These are phyloP conservation scores for Melierax canorus DNA, from an alignment of 2,113 vertebrate genomes.

Conservation along the genomic window DNA sequence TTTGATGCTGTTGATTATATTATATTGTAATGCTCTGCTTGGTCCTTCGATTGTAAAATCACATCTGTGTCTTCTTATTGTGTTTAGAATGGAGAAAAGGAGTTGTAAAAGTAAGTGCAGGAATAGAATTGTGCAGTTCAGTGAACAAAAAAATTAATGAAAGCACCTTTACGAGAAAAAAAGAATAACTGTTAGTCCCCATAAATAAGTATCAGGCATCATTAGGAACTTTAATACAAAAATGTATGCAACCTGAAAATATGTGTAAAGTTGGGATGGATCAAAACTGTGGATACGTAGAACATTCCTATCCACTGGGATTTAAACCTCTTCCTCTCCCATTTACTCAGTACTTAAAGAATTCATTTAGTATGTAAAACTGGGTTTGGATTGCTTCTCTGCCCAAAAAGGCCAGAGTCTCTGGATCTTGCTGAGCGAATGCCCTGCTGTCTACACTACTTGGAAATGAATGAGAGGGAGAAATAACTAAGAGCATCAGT, in stretches of 20 bases:
- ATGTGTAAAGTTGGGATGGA: background rate
- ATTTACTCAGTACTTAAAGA: background rate
- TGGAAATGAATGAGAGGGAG: background rate
- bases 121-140: background rate
- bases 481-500: background rate
- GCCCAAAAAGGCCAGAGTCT: no score
- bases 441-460: no score
- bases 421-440: no score
- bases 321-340: background rate
- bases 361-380: background rate
- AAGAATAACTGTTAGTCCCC: background rate
- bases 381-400: background rate
- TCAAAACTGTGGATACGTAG: background rate
- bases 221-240: background rate
- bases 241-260: background rate
- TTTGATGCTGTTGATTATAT: background rate
- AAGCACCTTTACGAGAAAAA: background rate
- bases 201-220: background rate
- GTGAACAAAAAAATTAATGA: background rate
- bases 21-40: background rate
- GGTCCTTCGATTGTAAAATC: background rate
- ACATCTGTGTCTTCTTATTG: background rate
- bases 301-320: background rate
- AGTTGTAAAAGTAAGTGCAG: background rate
- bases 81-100: background rate